A percentile compares a stretch with the other conserved stretches of the same genome.
Evolutionary conservation across 2,797 vertebrate species (phyloP).

Genomic region (Tangara arthus): DNA sequence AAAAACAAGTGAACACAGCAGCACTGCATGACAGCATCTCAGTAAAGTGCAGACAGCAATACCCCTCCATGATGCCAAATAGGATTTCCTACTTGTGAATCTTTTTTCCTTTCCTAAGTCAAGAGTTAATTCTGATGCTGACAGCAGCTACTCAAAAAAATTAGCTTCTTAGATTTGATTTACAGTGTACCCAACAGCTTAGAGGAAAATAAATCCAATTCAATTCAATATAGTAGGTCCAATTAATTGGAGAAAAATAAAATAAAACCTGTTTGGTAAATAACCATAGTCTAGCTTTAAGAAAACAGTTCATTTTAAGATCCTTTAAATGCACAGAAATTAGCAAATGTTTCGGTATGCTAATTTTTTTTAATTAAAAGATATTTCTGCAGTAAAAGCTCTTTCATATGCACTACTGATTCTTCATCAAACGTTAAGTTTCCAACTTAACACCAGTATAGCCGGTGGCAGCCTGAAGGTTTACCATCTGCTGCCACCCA

Average conservation of each 20-base stretch:
- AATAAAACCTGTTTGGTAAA: slow-evolving; percentile 57
- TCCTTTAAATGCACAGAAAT: slow-evolving; percentile 72
- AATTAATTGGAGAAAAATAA: slow-evolving; percentile 57
- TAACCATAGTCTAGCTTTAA: slow-evolving; percentile 61
- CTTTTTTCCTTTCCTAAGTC: not conserved
- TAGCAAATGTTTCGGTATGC: slow-evolving; percentile 79
- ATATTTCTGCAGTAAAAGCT: slow-evolving; percentile 83
- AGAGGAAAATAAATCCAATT: slow-evolving; percentile 37
- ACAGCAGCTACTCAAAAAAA: slow-evolving; percentile 55
- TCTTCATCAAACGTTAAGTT: slow-evolving; percentile 91
- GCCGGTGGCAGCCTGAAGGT: slow-evolving; percentile 93
- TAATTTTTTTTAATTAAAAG: slow-evolving; percentile 84
- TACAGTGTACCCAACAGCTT: slow-evolving; percentile 36
- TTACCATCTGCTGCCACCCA: slow-evolving; percentile 94
- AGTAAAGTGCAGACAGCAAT: not conserved
- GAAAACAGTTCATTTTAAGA: slow-evolving; percentile 73
- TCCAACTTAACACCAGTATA: slow-evolving; percentile 88
- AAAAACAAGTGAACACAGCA: slow-evolving; percentile 2
- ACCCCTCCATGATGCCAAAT: not conserved
- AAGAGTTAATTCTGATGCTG: slow-evolving; percentile 46
- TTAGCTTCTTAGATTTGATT: slow-evolving; percentile 61
- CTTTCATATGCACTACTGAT: slow-evolving; percentile 94
- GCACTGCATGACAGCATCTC: not conserved
- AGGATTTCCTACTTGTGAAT: not conserved
- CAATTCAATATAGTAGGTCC: slow-evolving; percentile 30